These are phyloP conservation scores for Onychorhynchus coronatus DNA, from an alignment of 2,113 vertebrate species.

Conservation along the genomic window DNA sequence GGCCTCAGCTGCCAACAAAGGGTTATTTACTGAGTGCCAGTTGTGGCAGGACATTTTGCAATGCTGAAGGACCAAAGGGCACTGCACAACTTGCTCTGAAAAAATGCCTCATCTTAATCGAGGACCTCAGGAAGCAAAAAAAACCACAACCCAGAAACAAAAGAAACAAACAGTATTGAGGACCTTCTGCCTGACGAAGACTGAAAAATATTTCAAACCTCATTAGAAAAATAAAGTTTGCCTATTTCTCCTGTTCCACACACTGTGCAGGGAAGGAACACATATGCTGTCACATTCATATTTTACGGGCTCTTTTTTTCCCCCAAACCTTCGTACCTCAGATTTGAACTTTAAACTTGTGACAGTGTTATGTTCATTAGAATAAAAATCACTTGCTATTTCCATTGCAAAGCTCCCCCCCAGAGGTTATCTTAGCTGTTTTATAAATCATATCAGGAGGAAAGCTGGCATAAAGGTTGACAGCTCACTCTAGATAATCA, in stretches of 20 bases:
- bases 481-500: constrained; percentile 54
- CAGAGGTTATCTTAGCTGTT: constrained; percentile 55
- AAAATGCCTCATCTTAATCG: not conserved
- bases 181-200: not conserved
- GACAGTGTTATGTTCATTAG: constrained; percentile 69
- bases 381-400: constrained; percentile 66
- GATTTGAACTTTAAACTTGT: constrained; percentile 68
- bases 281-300: constrained; percentile 48
- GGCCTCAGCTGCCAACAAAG: not conserved
- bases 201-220: constrained; percentile 19
- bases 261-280: constrained; percentile 22
- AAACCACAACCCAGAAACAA: not conserved
- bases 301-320: constrained; percentile 17
- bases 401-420: constrained; percentile 58
- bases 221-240: constrained; percentile 49
- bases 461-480: constrained; percentile 67
- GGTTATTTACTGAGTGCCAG: constrained; percentile 34
- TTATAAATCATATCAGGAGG: constrained; percentile 55
- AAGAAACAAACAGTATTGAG: not conserved
- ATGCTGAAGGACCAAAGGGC: not conserved
- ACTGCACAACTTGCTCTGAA: not conserved
- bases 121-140: not conserved
- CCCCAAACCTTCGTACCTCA: constrained; percentile 40
- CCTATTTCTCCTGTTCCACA: constrained; percentile 17
- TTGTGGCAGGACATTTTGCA: constrained; percentile 18